Evolutionary conservation across 53 echinoderm and acorn worm species (phyloP).

Genomic region (Zoroaster sp.): DNA sequence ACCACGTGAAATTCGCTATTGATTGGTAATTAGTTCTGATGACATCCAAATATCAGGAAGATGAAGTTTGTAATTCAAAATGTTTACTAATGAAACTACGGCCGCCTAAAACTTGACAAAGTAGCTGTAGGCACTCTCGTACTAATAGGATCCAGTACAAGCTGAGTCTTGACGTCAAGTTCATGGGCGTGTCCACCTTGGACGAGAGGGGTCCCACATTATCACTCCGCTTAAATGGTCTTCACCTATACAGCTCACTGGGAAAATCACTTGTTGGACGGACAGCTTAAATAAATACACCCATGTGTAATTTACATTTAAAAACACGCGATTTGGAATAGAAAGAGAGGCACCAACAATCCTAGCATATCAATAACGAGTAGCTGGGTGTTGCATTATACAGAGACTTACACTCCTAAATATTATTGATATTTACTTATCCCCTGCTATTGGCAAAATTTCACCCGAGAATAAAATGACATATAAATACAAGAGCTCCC

Average conservation of each 20-base stretch:
- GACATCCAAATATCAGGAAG: too few species aligned
- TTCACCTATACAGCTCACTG: too few species aligned
- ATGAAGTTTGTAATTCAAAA: too few species aligned
- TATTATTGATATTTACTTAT: conserved; percentile 56
- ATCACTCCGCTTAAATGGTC: neutral
- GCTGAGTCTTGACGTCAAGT: too few species aligned
- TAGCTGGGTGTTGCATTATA: neutral
- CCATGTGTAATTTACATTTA: neutral
- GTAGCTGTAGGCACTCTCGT: too few species aligned
- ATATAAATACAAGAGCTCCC: neutral
- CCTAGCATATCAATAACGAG: conserved; percentile 14
- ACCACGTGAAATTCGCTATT: too few species aligned
- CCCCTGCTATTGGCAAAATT: conserved; percentile 37
- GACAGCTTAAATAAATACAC: conserved; percentile 33
- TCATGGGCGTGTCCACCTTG: neutral
- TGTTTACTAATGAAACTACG: too few species aligned
- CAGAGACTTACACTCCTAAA: conserved; percentile 3
- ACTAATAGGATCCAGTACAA: too few species aligned
- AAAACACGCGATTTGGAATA: neutral
- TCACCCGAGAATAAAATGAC: neutral
- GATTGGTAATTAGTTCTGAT: too few species aligned
- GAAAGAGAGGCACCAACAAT: conserved; percentile 6
- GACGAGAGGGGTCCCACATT: neutral
- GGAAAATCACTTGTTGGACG: neutral
- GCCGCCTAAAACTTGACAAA: too few species aligned